Evolutionary conservation across 2,888 invertebrate genomes (phyloP).

Genomic region (Meganola albula): DNA sequence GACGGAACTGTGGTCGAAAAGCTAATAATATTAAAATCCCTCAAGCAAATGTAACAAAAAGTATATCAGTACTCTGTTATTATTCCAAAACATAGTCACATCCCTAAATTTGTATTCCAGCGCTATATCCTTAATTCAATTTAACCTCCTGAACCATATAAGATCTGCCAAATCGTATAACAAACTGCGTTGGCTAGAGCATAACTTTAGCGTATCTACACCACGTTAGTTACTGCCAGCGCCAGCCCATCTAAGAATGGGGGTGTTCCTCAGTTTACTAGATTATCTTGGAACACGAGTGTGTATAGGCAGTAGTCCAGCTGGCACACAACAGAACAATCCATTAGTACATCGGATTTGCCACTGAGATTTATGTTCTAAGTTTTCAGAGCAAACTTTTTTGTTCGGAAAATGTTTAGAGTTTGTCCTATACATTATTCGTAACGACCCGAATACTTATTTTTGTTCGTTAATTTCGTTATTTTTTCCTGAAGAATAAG

Average conservation of each 20-base stretch:
- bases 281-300: slow-evolving; percentile 52
- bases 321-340: slow-evolving; percentile 59
- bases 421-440: slow-evolving; percentile 14
- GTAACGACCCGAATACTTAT: too few species aligned
- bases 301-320: slow-evolving; percentile 57
- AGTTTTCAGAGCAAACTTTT: slow-evolving; percentile 36
- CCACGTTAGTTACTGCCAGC: slow-evolving; percentile 34
- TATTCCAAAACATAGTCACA: too few species aligned
- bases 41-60: too few species aligned
- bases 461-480: too few species aligned
- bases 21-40: too few species aligned
- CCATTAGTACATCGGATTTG: slow-evolving; percentile 62
- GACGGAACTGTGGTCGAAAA: too few species aligned
- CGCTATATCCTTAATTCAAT: too few species aligned
- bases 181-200: slow-evolving; percentile 25
- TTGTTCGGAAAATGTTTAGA: slow-evolving; percentile 23
- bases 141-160: too few species aligned
- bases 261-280: slow-evolving; percentile 40
- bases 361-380: slow-evolving; percentile 44
- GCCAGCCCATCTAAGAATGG: slow-evolving; percentile 44
- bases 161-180: slow-evolving; percentile 21
- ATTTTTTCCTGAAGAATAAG: too few species aligned
- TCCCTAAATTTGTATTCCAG: too few species aligned
- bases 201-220: slow-evolving; percentile 37
- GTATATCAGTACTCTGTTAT: too few species aligned